A percentile compares a stretch with the other conserved stretches of the same genome.
phyloP scores from a whole-genome alignment of 2,113 vertebrate genomes.

The Nothocercus julius region DNA sequence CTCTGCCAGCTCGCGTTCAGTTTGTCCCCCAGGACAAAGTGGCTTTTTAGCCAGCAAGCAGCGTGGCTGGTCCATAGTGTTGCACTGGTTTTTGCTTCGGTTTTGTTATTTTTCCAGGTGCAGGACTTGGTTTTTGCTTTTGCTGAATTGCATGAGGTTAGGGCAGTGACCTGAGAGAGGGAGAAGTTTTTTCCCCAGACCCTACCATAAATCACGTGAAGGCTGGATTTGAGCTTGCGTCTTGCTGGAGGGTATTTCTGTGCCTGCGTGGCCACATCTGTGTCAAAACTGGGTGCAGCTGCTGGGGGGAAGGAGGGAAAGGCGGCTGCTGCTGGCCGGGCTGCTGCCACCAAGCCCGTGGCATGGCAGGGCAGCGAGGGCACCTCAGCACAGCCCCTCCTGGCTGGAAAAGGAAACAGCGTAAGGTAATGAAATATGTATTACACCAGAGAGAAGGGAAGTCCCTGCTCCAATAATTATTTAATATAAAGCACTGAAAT shows the following conservation, averaged over 20 bases:
- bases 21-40: too few species aligned
- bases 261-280: rapidly evolving
- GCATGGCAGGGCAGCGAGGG: rapidly evolving
- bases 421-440: neutral
- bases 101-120: too few species aligned
- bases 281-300: neutral
- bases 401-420: neutral
- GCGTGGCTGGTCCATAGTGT: too few species aligned
- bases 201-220: neutral
- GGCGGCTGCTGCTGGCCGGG: neutral
- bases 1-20: too few species aligned
- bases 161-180: too few species aligned
- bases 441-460: neutral
- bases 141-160: too few species aligned
- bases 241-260: neutral
- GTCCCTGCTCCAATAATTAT: neutral
- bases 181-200: neutral
- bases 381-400: neutral
- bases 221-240: neutral
- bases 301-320: neutral
- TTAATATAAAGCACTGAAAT: neutral
- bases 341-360: rapidly evolving
- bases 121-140: too few species aligned
- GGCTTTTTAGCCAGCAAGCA: too few species aligned
- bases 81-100: too few species aligned